A percentile compares a stretch with the other conserved stretches of the same genome.
phyloP scores from a whole-genome alignment of 2,797 vertebrate genomes.

The Discoglossus pictus region DNA sequence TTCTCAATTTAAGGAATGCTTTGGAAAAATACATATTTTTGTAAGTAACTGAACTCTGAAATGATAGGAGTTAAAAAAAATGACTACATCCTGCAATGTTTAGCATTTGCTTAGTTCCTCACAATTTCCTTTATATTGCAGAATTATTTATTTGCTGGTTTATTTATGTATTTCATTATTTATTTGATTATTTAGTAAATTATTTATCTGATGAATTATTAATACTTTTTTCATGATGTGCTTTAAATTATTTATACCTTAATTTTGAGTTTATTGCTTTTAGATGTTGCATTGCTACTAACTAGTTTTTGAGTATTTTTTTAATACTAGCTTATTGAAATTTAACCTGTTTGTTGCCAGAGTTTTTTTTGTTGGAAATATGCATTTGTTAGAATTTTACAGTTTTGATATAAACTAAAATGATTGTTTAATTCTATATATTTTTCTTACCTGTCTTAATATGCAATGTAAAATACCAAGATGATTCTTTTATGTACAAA shows the following conservation, averaged over 20 bases:
- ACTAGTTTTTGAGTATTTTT: conserved; percentile 85
- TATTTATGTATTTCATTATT: conserved; percentile 98
- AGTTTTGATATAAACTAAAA: too few species aligned
- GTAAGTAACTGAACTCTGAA: conserved; percentile 8
- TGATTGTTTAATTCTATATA: too few species aligned
- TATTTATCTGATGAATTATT: conserved; percentile 99
- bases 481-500: too few species aligned
- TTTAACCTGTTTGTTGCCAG: conserved; percentile 74
- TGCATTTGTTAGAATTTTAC: too few species aligned
- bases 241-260: conserved; percentile 98
- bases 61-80: conserved; percentile 37
- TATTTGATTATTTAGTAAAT: conserved; percentile 99
- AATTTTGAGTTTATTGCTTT: conserved; percentile 99
- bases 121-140: conserved; percentile 82
- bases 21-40: conserved; percentile 6
- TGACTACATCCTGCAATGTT: conserved; percentile 42
- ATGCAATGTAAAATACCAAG: too few species aligned
- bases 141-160: conserved; percentile 95
- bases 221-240: conserved; percentile 96
- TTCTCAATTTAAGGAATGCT: conserved; percentile 2
- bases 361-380: too few species aligned
- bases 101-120: conserved; percentile 81
- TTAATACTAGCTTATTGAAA: conserved; percentile 85
- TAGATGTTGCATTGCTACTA: conserved; percentile 91
- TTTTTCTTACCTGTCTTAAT: too few species aligned